Evolutionary conservation across 2,888 invertebrate genomes (phyloP), one percentile per base, ranked within the genome.

Genomic region (Pyrocoelia pectoralis): DNA sequence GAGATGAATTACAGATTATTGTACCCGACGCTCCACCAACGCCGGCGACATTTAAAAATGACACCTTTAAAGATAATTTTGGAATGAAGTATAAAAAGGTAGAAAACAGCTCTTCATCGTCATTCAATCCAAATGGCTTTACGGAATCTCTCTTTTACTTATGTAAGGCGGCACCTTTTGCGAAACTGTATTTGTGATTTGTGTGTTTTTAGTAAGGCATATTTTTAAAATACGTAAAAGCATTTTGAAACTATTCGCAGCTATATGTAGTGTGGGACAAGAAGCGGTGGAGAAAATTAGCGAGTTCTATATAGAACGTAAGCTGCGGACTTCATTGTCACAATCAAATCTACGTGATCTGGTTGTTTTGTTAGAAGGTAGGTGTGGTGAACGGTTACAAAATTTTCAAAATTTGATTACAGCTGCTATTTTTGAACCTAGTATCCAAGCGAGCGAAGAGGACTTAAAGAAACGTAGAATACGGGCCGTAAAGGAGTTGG

Each of bases 301-400:
- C 80, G 73, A 78, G 80, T 69, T 76, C 67, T 53, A 77, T 75
- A 68, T 83, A 83, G 61, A 83, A 80, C 71, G 76, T 65, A 14
- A 78, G 78, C 46, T 82, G 83, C 52, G 72, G 70, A 24, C 77
- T 0, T 74, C 85, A 15, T 78, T 88, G 1, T 82, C 81, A 0
- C 84, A 87, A 70, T 80, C 84, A 19, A 81, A 87, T 65, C 73
- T 89, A 49, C 85, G 87, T 10, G 84, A 86, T 74, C 80, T 89
- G 0, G 84, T 89, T 51, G 79, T 82, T 61, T 76, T 87, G 64
- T 83, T 88, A 12, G 87, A 88, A 75, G 85, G 89, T 88, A 73
- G 71, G 78, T 68, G 9, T 4, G 9, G 2, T 2, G 18, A 29
- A 2, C 10, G 29, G 14, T 38, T 17, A 4, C 15, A 9, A 28